Percentiles rank a stretch among this genome's conserved stretches.
Evolutionary conservation across 2,888 invertebrate genomes (phyloP).

Genomic region (Dermolepida albohirtum): DNA sequence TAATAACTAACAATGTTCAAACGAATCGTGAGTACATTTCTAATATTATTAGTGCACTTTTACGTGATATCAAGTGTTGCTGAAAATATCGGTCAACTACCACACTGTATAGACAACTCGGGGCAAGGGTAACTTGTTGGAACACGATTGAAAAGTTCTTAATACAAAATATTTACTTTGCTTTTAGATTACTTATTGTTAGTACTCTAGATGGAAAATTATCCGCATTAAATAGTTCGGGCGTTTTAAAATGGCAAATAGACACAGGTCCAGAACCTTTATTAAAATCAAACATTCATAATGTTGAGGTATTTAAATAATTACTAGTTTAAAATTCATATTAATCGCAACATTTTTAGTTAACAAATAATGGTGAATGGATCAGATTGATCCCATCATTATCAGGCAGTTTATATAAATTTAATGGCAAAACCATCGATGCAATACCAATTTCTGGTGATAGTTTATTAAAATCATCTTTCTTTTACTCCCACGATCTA

Average conservation of each 20-base stretch:
- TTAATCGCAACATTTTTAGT: conserved; percentile 57
- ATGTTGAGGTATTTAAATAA: conserved; percentile 76
- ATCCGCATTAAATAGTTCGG: conserved; percentile 82
- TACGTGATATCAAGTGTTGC: conserved; percentile 36
- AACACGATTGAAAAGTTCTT: conserved; percentile 15
- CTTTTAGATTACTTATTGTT: conserved; percentile 79
- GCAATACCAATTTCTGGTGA: conserved; percentile 90
- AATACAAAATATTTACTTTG: not conserved
- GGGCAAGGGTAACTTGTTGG: conserved; percentile 45
- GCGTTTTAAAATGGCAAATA: conserved; percentile 81
- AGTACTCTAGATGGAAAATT: conserved; percentile 92
- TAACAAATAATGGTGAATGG: conserved; percentile 86
- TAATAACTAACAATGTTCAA: conserved; percentile 4
- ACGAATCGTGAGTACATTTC: conserved; percentile 1
- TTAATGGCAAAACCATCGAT: conserved; percentile 89
- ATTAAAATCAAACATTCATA: conserved; percentile 89
- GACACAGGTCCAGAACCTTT: conserved; percentile 81
- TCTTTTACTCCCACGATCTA: conserved; percentile 86
- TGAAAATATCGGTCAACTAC: conserved; percentile 45
- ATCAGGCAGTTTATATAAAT: conserved; percentile 90
- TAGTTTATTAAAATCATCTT: conserved; percentile 86
- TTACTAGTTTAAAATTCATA: conserved; percentile 1
- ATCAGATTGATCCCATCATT: conserved; percentile 93
- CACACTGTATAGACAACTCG: conserved; percentile 45
- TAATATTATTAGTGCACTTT: conserved; percentile 32